Evolutionary conservation across 2,113 vertebrate species (phyloP).

Genomic region (Phodopus roborovskii): DNA sequence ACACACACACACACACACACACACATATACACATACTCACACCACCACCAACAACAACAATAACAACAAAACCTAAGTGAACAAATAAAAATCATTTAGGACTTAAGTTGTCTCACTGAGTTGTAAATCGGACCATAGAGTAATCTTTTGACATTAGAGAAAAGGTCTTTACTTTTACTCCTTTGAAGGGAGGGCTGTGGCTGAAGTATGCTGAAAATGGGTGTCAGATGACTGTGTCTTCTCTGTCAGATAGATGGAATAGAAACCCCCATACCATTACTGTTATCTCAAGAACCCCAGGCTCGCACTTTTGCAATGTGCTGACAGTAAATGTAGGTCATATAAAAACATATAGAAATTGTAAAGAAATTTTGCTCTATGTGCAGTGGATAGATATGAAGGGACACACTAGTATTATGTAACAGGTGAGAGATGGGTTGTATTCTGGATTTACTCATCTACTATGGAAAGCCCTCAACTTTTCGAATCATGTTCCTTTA

Average conservation of each 20-base stretch:
- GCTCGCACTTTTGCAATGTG: not conserved
- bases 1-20: not conserved
- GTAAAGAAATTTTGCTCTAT: not conserved
- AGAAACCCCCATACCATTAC: not conserved
- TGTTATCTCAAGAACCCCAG: not conserved
- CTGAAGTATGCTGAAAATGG: not conserved
- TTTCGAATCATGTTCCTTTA: slow-evolving; percentile 1
- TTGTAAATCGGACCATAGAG: not conserved
- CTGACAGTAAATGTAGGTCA: not conserved
- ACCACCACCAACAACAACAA: not conserved
- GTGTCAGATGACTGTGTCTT: not conserved
- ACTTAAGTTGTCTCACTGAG: not conserved
- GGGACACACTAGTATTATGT: not conserved
- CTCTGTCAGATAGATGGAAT: not conserved
- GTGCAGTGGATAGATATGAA: not conserved
- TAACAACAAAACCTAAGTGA: not conserved
- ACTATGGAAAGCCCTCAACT: not conserved
- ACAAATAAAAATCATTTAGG: not conserved
- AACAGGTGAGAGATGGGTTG: too few relatives aligned
- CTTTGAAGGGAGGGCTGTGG: not conserved
- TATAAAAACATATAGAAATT: not conserved
- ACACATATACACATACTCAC: not conserved
- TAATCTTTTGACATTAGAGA: not conserved
- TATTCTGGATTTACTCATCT: not conserved
- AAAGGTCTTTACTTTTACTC: not conserved